These are phyloP conservation scores for Choristoneura fumiferana DNA, from an alignment of 1,140 invertebrate species.

Conservation along the genomic window DNA sequence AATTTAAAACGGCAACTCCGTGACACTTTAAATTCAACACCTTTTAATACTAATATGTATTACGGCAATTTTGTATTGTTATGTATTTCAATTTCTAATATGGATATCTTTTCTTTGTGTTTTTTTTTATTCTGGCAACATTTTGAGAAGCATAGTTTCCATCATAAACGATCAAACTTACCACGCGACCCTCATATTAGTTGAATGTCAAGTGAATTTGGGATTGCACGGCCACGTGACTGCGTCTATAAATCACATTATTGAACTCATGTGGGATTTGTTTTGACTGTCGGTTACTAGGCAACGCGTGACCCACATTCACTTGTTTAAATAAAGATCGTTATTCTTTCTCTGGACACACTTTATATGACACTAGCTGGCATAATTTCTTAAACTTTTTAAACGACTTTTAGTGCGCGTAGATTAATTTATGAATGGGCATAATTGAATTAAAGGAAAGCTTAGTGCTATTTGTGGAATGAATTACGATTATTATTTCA, in stretches of 20 bases:
- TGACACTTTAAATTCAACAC: too few relatives aligned
- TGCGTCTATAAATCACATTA: conserved; percentile 34
- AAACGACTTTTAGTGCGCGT: conserved; percentile 46
- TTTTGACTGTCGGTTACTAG: conserved; percentile 52
- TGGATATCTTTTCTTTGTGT: too few relatives aligned
- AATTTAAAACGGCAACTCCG: too few relatives aligned
- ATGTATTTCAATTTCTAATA: too few relatives aligned
- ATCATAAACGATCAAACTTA: conserved; percentile 10
- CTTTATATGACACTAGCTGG: conserved; percentile 30
- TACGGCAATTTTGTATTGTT: too few relatives aligned
- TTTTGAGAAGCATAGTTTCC: background rate
- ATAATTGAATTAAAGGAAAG: conserved; percentile 9
- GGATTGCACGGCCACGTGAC: conserved; percentile 35
- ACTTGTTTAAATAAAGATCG: conserved; percentile 31
- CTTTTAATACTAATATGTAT: too few relatives aligned
- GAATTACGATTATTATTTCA: background rate
- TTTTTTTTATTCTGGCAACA: background rate
- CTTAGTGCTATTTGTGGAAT: background rate
- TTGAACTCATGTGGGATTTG: conserved; percentile 27
- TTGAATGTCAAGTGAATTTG: conserved; percentile 19
- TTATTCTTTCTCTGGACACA: conserved; percentile 36
- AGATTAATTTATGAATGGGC: conserved; percentile 46
- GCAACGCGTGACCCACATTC: conserved; percentile 46
- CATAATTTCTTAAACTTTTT: conserved; percentile 36
- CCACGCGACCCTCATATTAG: conserved; percentile 17